A percentile compares a stretch with the other conserved stretches of the same genome.
phyloP scores from a whole-genome alignment of 2,888 invertebrate genomes.

The Ophion ventricosus region DNA sequence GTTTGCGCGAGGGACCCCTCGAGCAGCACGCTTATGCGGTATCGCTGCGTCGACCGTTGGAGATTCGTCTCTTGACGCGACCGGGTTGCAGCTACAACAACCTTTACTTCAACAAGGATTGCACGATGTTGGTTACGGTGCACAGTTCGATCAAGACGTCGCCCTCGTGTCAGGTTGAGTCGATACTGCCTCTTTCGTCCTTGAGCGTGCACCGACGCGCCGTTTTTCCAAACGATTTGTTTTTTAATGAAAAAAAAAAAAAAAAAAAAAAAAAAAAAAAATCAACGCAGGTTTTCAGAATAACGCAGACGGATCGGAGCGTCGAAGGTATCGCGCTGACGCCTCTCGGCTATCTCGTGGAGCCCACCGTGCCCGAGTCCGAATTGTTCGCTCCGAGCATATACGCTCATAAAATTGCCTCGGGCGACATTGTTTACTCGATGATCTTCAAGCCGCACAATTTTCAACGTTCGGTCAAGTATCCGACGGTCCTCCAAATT shows the following conservation, averaged over 20 bases:
- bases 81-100: conserved; percentile 92
- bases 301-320: conserved; percentile 88
- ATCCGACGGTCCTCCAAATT: conserved; percentile 97
- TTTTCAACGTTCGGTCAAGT: conserved; percentile 87
- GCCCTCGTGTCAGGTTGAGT: conserved; percentile 88
- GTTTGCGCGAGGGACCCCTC: conserved; percentile 94
- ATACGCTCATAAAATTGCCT: conserved; percentile 88
- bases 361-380: conserved; percentile 86
- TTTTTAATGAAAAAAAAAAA: neutral
- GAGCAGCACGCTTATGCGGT: conserved; percentile 97
- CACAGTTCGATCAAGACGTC: conserved; percentile 92
- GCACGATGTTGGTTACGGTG: conserved; percentile 92
- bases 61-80: conserved; percentile 90
- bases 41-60: conserved; percentile 88
- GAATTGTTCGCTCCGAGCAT: conserved; percentile 89
- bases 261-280: no score
- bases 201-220: neutral
- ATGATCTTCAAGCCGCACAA: conserved; percentile 95
- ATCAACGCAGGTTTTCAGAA: conserved; percentile 88
- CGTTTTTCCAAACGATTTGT: neutral
- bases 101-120: conserved; percentile 86
- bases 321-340: conserved; percentile 88
- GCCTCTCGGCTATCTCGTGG: conserved; percentile 89
- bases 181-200: neutral
- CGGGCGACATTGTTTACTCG: conserved; percentile 91